Evolutionary conservation across 1,140 invertebrate species (phyloP).

Genomic region (Geopemphigus sp.): DNA sequence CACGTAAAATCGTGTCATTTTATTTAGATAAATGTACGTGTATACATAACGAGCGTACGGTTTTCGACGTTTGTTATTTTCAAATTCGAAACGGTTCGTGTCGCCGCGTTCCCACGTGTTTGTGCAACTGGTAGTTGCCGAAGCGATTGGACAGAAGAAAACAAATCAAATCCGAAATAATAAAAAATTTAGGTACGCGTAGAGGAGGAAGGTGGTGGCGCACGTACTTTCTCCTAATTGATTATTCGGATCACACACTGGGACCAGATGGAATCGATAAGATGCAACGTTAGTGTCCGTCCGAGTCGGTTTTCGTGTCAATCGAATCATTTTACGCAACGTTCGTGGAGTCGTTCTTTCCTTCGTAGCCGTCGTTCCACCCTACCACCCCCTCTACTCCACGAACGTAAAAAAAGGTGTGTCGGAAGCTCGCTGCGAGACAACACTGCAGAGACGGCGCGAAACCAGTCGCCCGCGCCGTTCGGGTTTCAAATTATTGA

Average conservation of each 20-base stretch:
- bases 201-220: neutral
- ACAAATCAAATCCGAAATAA: neutral
- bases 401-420: slow-evolving; percentile 34
- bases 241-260: slow-evolving; percentile 31
- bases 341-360: neutral
- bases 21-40: no score
- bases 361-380: neutral
- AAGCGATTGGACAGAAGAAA: neutral
- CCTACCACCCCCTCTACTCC: no score
- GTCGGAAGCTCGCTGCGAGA: slow-evolving; percentile 7
- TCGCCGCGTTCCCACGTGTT: no score
- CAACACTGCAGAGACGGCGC: neutral
- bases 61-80: neutral
- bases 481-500: neutral
- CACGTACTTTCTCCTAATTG: slow-evolving; percentile 24
- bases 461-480: neutral
- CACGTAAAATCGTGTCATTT: no score
- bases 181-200: neutral
- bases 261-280: neutral
- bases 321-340: slow-evolving; percentile 26
- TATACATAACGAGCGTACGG: no score
- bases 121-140: neutral
- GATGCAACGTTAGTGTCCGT: neutral
- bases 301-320: slow-evolving; percentile 17
- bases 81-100: neutral